A percentile compares a stretch with the other conserved stretches of the same genome.
phyloP scores from a whole-genome alignment of 1,140 invertebrate genomes.

The Sinella curviseta region DNA sequence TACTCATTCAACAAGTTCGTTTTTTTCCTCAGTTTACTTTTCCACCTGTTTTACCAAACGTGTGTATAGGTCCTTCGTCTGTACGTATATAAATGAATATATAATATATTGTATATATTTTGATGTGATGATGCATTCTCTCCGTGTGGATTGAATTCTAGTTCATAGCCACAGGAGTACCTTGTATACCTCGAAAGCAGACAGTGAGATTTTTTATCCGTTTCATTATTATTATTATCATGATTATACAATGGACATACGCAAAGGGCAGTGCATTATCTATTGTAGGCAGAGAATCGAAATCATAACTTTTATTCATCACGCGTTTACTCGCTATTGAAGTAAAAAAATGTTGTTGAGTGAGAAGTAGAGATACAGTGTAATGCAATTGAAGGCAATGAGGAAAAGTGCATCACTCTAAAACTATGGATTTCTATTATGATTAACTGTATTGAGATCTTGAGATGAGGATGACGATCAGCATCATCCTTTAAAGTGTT shows the following conservation, averaged over 20 bases:
- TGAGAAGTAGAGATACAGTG: background rate
- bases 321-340: background rate
- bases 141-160: background rate
- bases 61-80: no score
- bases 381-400: no score
- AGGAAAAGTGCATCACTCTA: no score
- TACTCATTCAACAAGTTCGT: background rate
- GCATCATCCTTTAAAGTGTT: background rate
- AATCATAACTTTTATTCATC: conserved; percentile 19
- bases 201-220: no score
- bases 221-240: no score
- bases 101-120: background rate
- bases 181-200: background rate
- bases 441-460: background rate
- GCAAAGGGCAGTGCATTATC: no score
- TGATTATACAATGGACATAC: no score
- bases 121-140: background rate
- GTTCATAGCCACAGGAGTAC: background rate
- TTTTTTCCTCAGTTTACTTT: background rate
- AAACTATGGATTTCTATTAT: no score
- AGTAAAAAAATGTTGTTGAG: background rate
- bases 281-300: background rate
- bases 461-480: background rate
- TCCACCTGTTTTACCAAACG: conserved; percentile 4
- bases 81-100: no score